Evolutionary conservation across 2,797 vertebrate species (phyloP).

Genomic region (Parambassis ranga): DNA sequence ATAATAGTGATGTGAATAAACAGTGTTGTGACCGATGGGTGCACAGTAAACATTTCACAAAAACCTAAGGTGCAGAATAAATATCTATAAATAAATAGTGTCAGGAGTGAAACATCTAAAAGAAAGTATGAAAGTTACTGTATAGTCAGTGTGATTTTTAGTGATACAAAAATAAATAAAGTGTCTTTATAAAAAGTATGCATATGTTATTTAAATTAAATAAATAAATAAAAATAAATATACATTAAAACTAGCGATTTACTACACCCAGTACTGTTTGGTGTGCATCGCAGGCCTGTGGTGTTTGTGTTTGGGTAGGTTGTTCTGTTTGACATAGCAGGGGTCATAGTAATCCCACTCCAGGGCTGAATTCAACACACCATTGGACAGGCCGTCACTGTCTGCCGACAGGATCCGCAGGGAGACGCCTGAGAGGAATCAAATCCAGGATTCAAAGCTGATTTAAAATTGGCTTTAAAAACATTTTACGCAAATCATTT

Average conservation of each 20-base stretch:
- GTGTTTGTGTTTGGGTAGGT: constrained; percentile 72
- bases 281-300: constrained; percentile 74
- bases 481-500: too few relatives aligned
- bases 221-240: constrained; percentile 18
- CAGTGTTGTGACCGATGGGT: constrained; percentile 1
- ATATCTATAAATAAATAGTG: not conserved
- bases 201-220: constrained; percentile 11
- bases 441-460: not conserved
- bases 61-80: not conserved
- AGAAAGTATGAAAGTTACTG: not conserved
- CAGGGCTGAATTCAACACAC: constrained; percentile 60
- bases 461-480: too few relatives aligned
- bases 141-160: constrained; percentile 3
- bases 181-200: not conserved
- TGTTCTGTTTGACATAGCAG: constrained; percentile 82
- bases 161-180: constrained; percentile 17
- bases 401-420: constrained; percentile 85
- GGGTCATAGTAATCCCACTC: constrained; percentile 87
- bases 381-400: constrained; percentile 78
- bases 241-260: constrained; percentile 42
- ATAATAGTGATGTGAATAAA: not conserved
- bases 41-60: not conserved
- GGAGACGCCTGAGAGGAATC: constrained; percentile 77
- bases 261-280: constrained; percentile 84
- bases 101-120: constrained; percentile 22